phyloP scores from a whole-genome alignment of 1,140 invertebrate genomes.

The Tetranychus urticae region DNA sequence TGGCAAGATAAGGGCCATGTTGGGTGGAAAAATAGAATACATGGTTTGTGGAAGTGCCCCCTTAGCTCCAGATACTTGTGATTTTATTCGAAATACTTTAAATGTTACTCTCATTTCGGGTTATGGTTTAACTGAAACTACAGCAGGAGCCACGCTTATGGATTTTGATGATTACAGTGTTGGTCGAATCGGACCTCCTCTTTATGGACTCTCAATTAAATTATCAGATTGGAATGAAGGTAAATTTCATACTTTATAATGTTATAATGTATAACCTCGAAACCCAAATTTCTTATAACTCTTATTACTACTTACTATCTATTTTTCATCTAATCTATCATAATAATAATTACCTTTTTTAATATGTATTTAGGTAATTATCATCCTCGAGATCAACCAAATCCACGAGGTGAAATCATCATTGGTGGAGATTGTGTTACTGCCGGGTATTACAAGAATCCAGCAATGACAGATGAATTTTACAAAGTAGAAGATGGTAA shows the following conservation, averaged over 20 bases:
- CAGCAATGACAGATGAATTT: constrained; percentile 29
- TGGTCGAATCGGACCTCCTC: constrained; percentile 28
- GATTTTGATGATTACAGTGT: constrained; percentile 13
- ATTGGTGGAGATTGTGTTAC: constrained; percentile 29
- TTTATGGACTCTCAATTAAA: constrained; percentile 15
- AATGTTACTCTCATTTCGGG: constrained; percentile 76
- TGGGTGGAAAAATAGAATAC: constrained; percentile 64
- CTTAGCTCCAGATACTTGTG: constrained; percentile 74
- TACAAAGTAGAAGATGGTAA: constrained; percentile 23
- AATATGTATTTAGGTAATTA: constrained; percentile 24
- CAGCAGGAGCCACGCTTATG: constrained; percentile 19
- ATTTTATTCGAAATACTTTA: constrained; percentile 77
- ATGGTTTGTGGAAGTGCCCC: constrained; percentile 90
- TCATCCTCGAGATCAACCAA: constrained; percentile 23
- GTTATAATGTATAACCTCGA: too few relatives aligned
- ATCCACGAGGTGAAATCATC: constrained; percentile 29
- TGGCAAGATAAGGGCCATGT: constrained; percentile 41
- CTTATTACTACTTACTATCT: constrained; percentile 12
- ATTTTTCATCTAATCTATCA: not conserved
- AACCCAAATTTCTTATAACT: too few relatives aligned
- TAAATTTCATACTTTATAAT: constrained; percentile 18
- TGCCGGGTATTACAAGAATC: constrained; percentile 29
- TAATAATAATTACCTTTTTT: not conserved
- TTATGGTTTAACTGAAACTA: constrained; percentile 85
- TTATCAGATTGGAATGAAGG: constrained; percentile 21